Base-by-base conservation (phyloP, 2,113 vertebrate genomes). In the Spea multiplicata region DNA sequence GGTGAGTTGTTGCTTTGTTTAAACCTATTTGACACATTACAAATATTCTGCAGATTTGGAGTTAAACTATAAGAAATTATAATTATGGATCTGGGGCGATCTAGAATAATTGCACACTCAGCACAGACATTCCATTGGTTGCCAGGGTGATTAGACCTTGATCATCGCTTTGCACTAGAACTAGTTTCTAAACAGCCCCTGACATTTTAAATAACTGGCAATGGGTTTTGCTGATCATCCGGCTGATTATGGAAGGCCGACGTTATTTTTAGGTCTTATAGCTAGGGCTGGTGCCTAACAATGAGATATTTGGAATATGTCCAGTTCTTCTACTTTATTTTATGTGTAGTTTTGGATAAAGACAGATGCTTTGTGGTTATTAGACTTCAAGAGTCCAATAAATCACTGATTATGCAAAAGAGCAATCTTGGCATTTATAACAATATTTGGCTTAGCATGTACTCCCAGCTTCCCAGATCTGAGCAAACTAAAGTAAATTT, bases 1-100 rank as follows among this genome's bases (percentile, higher is more conserved):
- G 74, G 82, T 84, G 79, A 86, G 69, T 82, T 57, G 66, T 47
- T 76, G 77, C 47, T 17, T 76, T 81, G 81, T 70, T 71, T 73
- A 74, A 30, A 30, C 30, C 30, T 30, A 30, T 30, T 30, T 30
- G 30, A 30, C 30, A 30, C 30, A 30, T 30, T 30, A 30, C 30
- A 30, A 30, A 30, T 30, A 30, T 30, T 30, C 30, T 30, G 30
- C 30, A 78, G 78, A 17, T 62, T 85, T 76, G 68, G 44, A 30
- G 30, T 30, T 30, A 30, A 30, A 30, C 30, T 30, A 30, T 30
- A 30, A 30, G 30, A 30, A 30, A 30, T 30, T 30, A 30, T 30
- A 30, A 30, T 30, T 30, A 30, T 30, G 30, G 30, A 1, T 30
- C 30, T 30, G 30, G 30, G 30, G 30, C 30, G 30, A 30, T 30